A percentile compares a stretch with the other conserved stretches of the same genome.
These are phyloP conservation scores for Drosophila pectinifera DNA, from an alignment of 1,140 invertebrate species.

Conservation along the genomic window DNA sequence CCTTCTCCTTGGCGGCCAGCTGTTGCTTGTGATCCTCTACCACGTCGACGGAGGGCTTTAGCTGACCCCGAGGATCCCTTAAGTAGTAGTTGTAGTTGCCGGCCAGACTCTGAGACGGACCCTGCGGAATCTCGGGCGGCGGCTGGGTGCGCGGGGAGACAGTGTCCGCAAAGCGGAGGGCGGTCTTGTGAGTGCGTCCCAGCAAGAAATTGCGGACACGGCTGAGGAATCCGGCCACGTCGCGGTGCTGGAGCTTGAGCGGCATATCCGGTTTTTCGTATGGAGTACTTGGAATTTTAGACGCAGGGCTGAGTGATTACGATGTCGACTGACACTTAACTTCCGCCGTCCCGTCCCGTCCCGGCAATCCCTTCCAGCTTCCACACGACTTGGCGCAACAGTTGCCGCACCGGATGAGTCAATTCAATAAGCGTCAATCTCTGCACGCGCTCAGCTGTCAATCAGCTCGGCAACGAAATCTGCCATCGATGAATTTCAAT, in stretches of 20 bases:
- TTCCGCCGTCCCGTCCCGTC: neutral
- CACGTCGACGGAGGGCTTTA: slow-evolving; percentile 45
- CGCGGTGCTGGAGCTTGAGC: slow-evolving; percentile 48
- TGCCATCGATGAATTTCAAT: slow-evolving; percentile 75
- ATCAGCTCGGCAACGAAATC: slow-evolving; percentile 66
- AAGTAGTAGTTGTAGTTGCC: slow-evolving; percentile 45
- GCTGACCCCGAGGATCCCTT: slow-evolving; percentile 41
- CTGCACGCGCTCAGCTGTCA: slow-evolving; percentile 57
- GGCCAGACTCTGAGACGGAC: slow-evolving; percentile 1
- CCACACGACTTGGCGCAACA: slow-evolving; percentile 54
- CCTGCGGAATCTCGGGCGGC: slow-evolving; percentile 15
- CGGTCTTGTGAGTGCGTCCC: slow-evolving; percentile 48
- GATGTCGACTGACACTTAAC: slow-evolving; percentile 9
- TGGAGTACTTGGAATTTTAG: slow-evolving; percentile 15
- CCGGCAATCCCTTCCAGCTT: slow-evolving; percentile 23
- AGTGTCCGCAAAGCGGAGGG: slow-evolving; percentile 39
- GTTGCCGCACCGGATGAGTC: slow-evolving; percentile 48
- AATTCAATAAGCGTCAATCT: slow-evolving; percentile 82
- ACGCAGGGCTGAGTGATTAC: slow-evolving; percentile 15
- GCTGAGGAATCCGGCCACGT: slow-evolving; percentile 55
- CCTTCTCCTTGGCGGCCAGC: slow-evolving; percentile 14
- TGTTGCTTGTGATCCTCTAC: slow-evolving; percentile 27
- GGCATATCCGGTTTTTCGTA: slow-evolving; percentile 26
- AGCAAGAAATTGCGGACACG: slow-evolving; percentile 60
- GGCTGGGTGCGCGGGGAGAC: slow-evolving; percentile 30